phyloP scores from a whole-genome alignment of 2,888 invertebrate species.

The Cephus runcator region DNA sequence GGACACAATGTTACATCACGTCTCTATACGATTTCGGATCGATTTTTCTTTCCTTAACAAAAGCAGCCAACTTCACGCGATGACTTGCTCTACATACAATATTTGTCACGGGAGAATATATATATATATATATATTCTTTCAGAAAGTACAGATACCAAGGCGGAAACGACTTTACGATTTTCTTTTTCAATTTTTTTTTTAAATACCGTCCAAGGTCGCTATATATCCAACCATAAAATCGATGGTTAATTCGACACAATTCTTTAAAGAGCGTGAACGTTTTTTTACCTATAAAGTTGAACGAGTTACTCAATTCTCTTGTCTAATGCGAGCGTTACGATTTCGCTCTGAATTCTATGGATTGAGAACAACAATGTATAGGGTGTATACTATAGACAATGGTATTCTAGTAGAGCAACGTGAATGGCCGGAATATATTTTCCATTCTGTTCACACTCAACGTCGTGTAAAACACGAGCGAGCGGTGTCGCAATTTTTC shows the following conservation, averaged over 20 bases:
- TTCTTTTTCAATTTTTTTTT: background rate
- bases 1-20: background rate
- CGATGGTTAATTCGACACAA: background rate
- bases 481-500: background rate
- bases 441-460: background rate
- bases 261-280: background rate
- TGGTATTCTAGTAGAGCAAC: no score
- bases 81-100: background rate
- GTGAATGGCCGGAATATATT: background rate
- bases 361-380: background rate
- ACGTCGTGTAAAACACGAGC: background rate
- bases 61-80: background rate
- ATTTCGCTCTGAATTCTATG: background rate
- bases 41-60: background rate
- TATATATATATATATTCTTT: background rate
- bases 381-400: no score
- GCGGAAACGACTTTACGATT: background rate
- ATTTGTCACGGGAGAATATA: background rate
- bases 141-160: background rate
- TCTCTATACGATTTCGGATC: background rate
- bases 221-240: background rate
- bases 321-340: background rate
- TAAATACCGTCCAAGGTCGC: background rate
- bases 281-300: background rate
- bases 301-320: background rate